These are phyloP conservation scores for Chaenocephalus aceratus DNA, from an alignment of 2,113 vertebrate genomes.

Conservation along the genomic window DNA sequence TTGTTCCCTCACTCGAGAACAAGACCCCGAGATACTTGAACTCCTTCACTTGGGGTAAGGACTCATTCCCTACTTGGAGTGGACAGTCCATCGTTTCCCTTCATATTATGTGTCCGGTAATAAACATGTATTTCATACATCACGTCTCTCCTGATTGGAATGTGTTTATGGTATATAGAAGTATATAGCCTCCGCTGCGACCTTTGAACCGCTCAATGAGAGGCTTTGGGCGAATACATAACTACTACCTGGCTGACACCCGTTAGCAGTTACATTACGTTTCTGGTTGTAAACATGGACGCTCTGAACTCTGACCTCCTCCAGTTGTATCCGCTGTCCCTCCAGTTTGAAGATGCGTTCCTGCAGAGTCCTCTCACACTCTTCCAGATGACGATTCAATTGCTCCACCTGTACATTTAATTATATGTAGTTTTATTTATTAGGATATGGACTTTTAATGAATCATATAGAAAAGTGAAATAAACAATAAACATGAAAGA, in stretches of 20 bases:
- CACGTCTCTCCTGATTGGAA: too few relatives aligned
- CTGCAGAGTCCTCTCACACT: slow-evolving; percentile 86
- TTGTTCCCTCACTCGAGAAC: too few relatives aligned
- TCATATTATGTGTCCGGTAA: too few relatives aligned
- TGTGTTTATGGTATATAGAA: background rate
- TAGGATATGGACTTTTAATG: too few relatives aligned
- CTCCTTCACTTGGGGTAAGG: too few relatives aligned
- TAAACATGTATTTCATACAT: too few relatives aligned
- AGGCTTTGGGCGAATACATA: background rate
- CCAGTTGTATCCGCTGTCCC: slow-evolving; percentile 86
- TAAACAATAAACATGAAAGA: background rate
- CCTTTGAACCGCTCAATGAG: background rate
- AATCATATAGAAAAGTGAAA: background rate
- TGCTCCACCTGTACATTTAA: slow-evolving; percentile 85
- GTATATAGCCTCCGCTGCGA: background rate
- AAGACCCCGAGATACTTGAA: too few relatives aligned
- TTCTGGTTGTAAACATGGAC: background rate
- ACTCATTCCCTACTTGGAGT: too few relatives aligned
- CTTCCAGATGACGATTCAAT: slow-evolving; percentile 86
- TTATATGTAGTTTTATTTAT: background rate
- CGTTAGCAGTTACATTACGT: background rate
- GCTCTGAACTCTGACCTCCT: slow-evolving; percentile 85
- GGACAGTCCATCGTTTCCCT: too few relatives aligned
- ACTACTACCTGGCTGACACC: too few relatives aligned
- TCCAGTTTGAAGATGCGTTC: slow-evolving; percentile 91